A percentile compares a stretch with the other conserved stretches of the same genome.
Conservation (phyloP, 1,140 invertebrate species). For the Pseudomyrmex sp. region DNA sequence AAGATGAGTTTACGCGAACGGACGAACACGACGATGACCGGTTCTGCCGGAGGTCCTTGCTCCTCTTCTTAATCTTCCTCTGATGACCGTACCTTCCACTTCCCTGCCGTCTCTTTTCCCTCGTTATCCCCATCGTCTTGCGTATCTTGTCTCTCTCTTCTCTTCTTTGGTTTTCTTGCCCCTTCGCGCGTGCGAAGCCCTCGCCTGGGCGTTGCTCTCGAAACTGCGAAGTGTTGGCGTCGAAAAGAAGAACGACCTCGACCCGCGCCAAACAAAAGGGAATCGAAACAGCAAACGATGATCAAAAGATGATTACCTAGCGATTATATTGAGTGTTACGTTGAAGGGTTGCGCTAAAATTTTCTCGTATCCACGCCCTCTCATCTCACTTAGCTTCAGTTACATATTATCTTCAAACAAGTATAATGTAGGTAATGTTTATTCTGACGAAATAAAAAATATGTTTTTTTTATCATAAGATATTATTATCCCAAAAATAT, state of each 20-base stretch:
- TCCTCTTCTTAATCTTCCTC: slow-evolving; percentile 73
- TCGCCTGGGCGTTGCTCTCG: slow-evolving; percentile 65
- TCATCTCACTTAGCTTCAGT: too few species aligned
- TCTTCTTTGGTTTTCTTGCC: slow-evolving; percentile 47
- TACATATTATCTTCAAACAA: too few species aligned
- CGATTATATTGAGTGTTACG: not conserved
- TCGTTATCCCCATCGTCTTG: slow-evolving; percentile 29
- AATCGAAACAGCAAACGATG: slow-evolving; percentile 20
- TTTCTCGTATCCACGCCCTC: not conserved
- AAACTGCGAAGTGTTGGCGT: slow-evolving; percentile 62
- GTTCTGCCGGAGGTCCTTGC: slow-evolving; percentile 73
- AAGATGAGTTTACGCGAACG: slow-evolving; percentile 70
- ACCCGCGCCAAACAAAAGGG: slow-evolving; percentile 47
- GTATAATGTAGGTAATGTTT: too few species aligned
- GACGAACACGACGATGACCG: slow-evolving; percentile 70
- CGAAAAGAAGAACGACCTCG: slow-evolving; percentile 62
- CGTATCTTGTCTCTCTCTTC: slow-evolving; percentile 51
- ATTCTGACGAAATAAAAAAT: too few species aligned
- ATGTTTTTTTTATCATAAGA: too few species aligned
- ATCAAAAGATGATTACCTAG: slow-evolving; percentile 15
- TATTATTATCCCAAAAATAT: too few species aligned
- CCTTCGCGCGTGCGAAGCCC: slow-evolving; percentile 45
- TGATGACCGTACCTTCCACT: slow-evolving; percentile 65
- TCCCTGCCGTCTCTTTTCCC: slow-evolving; percentile 44
- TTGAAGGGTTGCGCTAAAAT: not conserved